Evolutionary conservation across 2,113 vertebrate genomes (phyloP).

Genomic region (Parotia lawesii): DNA sequence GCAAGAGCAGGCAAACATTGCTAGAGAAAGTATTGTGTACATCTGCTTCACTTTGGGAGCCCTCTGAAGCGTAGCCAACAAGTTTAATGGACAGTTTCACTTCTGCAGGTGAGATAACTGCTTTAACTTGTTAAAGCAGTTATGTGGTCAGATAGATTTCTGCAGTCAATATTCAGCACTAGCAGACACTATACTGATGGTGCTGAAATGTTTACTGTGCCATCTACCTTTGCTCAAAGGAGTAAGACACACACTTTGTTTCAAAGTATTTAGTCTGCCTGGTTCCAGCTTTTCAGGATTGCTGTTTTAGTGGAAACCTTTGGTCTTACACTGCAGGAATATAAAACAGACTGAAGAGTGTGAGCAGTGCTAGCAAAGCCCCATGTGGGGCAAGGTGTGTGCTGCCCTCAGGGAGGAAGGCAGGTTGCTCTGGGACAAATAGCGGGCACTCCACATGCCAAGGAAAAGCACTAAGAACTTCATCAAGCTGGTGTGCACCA

Average conservation of each 20-base stretch:
- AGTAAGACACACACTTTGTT: background rate
- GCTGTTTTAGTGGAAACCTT: background rate
- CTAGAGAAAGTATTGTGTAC: background rate
- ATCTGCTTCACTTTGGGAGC: background rate
- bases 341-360: background rate
- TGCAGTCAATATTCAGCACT: background rate
- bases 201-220: background rate
- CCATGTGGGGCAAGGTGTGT: background rate
- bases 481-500: background rate
- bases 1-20: background rate
- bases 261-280: background rate
- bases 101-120: background rate
- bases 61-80: background rate
- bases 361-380: background rate
- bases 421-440: background rate
- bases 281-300: background rate
- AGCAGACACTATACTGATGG: background rate
- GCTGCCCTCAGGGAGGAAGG: background rate
- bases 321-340: background rate
- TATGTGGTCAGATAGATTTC: background rate
- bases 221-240: background rate
- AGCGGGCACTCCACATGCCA: background rate
- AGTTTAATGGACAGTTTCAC: background rate
- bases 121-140: background rate
- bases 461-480: background rate